Evolutionary conservation across 2,888 invertebrate genomes (phyloP), one percentile per base, ranked within the genome.

Genomic region (Trichacis sp.): DNA sequence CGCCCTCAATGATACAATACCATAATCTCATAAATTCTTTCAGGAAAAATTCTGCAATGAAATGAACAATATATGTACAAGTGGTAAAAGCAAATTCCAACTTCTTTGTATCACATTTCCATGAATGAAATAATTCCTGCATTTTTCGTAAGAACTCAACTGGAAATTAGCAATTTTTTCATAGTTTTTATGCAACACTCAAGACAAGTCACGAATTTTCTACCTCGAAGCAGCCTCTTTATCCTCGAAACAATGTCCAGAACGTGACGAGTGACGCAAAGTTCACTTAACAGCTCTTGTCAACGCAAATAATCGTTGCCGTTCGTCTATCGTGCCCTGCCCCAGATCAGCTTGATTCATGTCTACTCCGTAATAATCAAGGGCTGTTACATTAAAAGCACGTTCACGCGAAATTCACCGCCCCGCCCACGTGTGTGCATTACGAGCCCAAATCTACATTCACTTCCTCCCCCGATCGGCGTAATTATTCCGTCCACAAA

Each of bases 281-380:
- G 64, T 59, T 59, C 64, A 64, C 58, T 64, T 64, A 64, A 55
- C 58, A 18, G 64, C 54, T 46, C 64, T 58, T 64, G 64, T 64
- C 58, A 64, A 58, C 54, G 64, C 54, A 64, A 64, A 64, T 64
- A 64, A 52, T 54, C 51, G 49, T 5, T 24, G 20, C 48, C 40
- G 45, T 53, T 49, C 48, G 33, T 46, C 54, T 47, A 36, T 47
- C 61, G 47, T 14, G 55, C 19, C 1, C 14, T n/a, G 18, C n/a
- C 9, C 24, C 15, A 12, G 42, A 42, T n/a, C 12, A 40, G 38
- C 14, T 24, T 48, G 48, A 48, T 48, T 12, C 48, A n/a, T 48
- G 30, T 48, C 36, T 11, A 11, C 5, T 36, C 36, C 36, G 2
- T 36, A 51, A 64, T 59, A 64, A 64, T 64, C 58, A 64, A 54